A percentile compares a stretch with the other conserved stretches of the same genome.
Evolutionary conservation across 2,113 vertebrate species (phyloP).

Genomic region (Xenopus tropicalis): DNA sequence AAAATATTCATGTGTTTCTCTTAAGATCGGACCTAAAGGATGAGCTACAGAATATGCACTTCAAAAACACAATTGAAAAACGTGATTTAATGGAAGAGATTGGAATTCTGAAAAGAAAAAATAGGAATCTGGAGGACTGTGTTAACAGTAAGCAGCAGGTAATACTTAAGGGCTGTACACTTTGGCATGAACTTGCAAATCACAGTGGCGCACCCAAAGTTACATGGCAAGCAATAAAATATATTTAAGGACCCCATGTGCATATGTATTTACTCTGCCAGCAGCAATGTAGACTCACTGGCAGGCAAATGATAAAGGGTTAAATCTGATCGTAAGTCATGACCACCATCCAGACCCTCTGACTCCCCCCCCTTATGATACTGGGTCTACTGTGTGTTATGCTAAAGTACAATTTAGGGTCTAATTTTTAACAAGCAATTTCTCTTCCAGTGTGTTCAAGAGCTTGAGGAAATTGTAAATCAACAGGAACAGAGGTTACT

Average conservation of each 20-base stretch:
- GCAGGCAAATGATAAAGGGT: no score
- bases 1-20: not conserved
- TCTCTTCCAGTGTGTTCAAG: constrained; percentile 56
- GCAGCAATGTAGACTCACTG: no score
- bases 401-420: no score
- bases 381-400: no score
- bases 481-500: constrained; percentile 63
- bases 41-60: constrained; percentile 47
- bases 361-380: no score
- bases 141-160: constrained; percentile 49
- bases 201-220: no score
- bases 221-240: no score
- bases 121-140: constrained; percentile 54
- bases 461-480: constrained; percentile 60
- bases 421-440: constrained; percentile 1
- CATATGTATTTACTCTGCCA: no score
- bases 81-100: constrained; percentile 47
- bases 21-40: constrained; percentile 56
- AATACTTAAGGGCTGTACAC: not conserved
- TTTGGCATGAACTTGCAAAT: not conserved
- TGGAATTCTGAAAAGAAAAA: constrained; percentile 49
- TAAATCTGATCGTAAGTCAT: no score
- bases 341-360: no score
- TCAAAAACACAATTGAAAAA: not conserved
- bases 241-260: no score